Evolutionary conservation across 2,113 vertebrate species (phyloP), one percentile per base, ranked within the genome.

Genomic region (Heterocephalus glaber): DNA sequence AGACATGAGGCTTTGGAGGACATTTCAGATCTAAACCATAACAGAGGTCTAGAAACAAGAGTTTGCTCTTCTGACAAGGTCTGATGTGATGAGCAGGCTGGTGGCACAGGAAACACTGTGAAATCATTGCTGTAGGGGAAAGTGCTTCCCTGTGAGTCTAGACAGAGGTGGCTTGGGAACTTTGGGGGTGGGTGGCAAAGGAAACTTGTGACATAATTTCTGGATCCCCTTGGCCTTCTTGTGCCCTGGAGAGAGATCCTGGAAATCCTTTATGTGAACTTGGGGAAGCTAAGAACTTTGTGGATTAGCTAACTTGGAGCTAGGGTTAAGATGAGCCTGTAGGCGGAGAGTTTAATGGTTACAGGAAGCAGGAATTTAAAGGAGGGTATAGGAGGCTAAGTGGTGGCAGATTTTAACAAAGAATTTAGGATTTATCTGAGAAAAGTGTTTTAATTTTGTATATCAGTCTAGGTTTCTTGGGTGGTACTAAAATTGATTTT

Each of bases 231-330:
- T 44, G 24, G n/a, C 33, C 9, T 35, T 82, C 3, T 38, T 0
- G 4, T 65, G 17, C 13, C 5, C 6, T 35, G 22, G 1, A 60
- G 35, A 16, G 66, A 61, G 35, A 44, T 54, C 5, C 1, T n/a
- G 14, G n/a, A 20, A 65, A 49, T 20, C 17, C 52, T 14, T 0
- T 3, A 1, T 13, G 12, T 41, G 17, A 8, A 38, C 13, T 49
- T 19, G 70, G 63, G 77, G 35, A 47, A 10, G 30, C 35, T 16
- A 58, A 89, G 22, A 58, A 86, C 3, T 9, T 8, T 16, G 38
- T 16, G 17, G 16, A 66, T 3, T 12, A 68, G 35, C 22, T 35
- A 13, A 2, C 33, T 16, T n/a, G 17, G 20, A 6, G 0, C 28
- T 3, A 7, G 17, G 11, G 5, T n/a, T 56, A 41, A 70, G 22